Evolutionary conservation across 2,797 vertebrate species (phyloP).

Genomic region (Australoheros facetus): DNA sequence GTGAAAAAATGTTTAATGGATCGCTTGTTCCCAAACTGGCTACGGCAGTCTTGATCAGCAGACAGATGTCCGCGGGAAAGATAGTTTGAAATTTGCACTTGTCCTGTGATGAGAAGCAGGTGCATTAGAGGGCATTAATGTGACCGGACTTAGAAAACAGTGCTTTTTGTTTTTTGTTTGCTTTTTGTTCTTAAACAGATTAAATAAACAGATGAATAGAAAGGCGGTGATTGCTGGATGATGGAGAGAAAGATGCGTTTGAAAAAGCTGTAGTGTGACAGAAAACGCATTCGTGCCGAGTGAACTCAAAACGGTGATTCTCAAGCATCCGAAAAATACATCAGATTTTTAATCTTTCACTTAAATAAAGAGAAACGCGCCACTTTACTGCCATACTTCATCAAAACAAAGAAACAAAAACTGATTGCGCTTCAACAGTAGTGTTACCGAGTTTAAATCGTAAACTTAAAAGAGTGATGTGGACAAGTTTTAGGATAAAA

Average conservation of each 20-base stretch:
- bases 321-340: not conserved
- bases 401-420: not conserved
- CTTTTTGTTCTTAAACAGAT: not conserved
- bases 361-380: not conserved
- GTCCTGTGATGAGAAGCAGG: slow-evolving; percentile 32
- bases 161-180: not conserved
- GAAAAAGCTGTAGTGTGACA: not conserved
- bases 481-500: not conserved
- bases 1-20: not conserved
- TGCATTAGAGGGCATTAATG: not conserved
- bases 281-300: slow-evolving; percentile 14
- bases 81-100: slow-evolving; percentile 32
- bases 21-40: not conserved
- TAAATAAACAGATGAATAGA: not conserved
- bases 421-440: not conserved
- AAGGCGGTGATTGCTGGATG: not conserved
- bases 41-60: slow-evolving; percentile 14
- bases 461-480: not conserved
- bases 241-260: not conserved
- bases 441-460: not conserved
- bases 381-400: not conserved
- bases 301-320: not conserved
- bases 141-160: not conserved
- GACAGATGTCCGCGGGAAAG: slow-evolving; percentile 7
- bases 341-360: not conserved